These are phyloP conservation scores for Leptinotarsa juncta DNA, from an alignment of 2,888 invertebrate genomes.

Conservation along the genomic window DNA sequence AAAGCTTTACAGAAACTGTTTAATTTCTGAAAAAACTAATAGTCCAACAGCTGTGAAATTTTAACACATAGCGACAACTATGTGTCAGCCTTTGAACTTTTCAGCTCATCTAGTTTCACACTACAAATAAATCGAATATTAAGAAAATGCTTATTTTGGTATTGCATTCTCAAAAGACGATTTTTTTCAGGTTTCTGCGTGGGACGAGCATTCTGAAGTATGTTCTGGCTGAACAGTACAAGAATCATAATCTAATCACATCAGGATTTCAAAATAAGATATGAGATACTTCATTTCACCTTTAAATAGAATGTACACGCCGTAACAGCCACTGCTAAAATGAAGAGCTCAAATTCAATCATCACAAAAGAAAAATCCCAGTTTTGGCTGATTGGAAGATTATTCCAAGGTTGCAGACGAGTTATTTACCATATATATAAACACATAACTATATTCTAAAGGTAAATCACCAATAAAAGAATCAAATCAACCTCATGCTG, in stretches of 20 bases:
- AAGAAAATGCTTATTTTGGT: too few relatives aligned
- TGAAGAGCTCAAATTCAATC: neutral
- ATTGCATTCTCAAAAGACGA: too few relatives aligned
- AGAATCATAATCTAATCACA: conserved; percentile 8
- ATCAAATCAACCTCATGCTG: conserved; percentile 24
- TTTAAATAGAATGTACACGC: neutral
- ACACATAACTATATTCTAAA: conserved; percentile 31
- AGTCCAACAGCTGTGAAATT: too few relatives aligned
- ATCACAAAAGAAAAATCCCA: too few relatives aligned
- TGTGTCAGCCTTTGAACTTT: too few relatives aligned
- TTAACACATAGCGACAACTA: too few relatives aligned
- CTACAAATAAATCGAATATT: too few relatives aligned
- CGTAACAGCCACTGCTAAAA: neutral
- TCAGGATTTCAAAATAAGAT: conserved; percentile 13
- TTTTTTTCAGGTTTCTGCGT: conserved; percentile 78
- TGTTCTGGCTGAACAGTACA: conserved; percentile 75
- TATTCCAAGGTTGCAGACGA: too few relatives aligned
- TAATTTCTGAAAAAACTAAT: too few relatives aligned
- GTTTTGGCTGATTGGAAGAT: too few relatives aligned
- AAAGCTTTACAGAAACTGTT: too few relatives aligned
- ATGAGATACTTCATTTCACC: conserved; percentile 17
- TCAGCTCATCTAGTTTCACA: too few relatives aligned
- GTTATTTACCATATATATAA: neutral
- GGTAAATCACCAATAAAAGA: conserved; percentile 37
- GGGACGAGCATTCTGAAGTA: conserved; percentile 89